Evolutionary conservation across 2,113 vertebrate genomes (phyloP).

Genomic region (Arvicanthis niloticus): DNA sequence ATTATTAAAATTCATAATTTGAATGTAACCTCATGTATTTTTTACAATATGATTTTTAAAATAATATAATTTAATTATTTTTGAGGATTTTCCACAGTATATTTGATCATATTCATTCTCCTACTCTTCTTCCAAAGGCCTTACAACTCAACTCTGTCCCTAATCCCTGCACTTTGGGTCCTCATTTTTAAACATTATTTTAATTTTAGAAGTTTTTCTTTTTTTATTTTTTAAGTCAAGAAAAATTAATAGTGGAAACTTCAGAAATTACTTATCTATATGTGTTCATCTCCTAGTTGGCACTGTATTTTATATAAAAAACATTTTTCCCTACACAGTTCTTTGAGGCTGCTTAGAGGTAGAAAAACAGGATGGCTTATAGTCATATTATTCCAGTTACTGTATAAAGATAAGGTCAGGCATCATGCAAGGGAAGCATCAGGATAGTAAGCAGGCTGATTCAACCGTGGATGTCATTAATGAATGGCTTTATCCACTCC

Average conservation of each 20-base stretch:
- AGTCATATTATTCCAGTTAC: background rate
- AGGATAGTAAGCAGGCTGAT: background rate
- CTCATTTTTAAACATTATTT: background rate
- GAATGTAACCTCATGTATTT: background rate
- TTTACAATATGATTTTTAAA: background rate
- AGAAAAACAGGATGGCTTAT: background rate
- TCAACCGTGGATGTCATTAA: background rate
- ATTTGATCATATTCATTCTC: background rate
- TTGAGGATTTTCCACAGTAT: background rate
- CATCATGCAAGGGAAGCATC: background rate
- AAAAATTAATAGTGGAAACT: background rate
- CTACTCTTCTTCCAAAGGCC: background rate
- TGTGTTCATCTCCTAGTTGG: background rate
- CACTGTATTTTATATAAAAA: background rate
- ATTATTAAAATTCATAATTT: too few relatives aligned
- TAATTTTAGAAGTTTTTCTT: background rate
- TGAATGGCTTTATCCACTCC: background rate
- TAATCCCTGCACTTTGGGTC: background rate
- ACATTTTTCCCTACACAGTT: background rate
- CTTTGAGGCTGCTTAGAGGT: background rate
- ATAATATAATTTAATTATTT: background rate
- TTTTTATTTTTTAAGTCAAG: background rate
- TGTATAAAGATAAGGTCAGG: background rate
- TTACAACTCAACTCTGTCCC: background rate
- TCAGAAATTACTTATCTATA: background rate